Conservation (phyloP, 2,113 vertebrate species). For the Ploceus nigricollis region DNA sequence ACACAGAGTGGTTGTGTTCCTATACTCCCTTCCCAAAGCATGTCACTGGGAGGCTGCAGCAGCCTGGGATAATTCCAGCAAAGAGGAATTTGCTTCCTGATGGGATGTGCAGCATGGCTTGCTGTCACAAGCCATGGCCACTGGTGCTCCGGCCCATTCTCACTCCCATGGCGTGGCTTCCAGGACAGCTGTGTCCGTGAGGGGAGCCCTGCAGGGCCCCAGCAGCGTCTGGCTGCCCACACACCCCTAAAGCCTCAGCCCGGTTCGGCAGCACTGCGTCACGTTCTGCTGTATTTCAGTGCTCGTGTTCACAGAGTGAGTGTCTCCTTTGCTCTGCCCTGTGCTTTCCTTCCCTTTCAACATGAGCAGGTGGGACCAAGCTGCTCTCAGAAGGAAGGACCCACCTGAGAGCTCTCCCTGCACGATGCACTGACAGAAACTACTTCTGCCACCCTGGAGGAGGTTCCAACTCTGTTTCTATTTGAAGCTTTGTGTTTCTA, state of each 20-base stretch:
- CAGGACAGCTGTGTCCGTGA: background rate
- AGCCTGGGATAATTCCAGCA: background rate
- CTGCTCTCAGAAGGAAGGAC: background rate
- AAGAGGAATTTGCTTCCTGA: background rate
- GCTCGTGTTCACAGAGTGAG: background rate
- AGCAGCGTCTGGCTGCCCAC: background rate
- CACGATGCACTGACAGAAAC: accelerated
- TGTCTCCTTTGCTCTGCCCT: background rate
- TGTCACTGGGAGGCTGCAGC: background rate
- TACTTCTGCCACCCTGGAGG: background rate
- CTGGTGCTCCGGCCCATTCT: background rate
- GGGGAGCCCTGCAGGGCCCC: background rate
- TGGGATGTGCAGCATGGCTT: background rate
- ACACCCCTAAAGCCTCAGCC: background rate
- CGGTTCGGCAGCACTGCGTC: background rate
- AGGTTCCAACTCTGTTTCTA: background rate
- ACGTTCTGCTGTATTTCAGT: accelerated
- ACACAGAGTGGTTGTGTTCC: background rate
- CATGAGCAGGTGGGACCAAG: background rate
- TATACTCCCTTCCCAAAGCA: background rate
- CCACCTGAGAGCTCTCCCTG: background rate
- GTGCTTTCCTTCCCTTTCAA: background rate
- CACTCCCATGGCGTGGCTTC: background rate
- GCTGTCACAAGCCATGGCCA: background rate
- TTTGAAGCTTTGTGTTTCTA: background rate